A percentile compares a stretch with the other conserved stretches of the same genome.
These are phyloP conservation scores for Smithornis capensis DNA, from an alignment of 2,113 vertebrate genomes.

Conservation along the genomic window DNA sequence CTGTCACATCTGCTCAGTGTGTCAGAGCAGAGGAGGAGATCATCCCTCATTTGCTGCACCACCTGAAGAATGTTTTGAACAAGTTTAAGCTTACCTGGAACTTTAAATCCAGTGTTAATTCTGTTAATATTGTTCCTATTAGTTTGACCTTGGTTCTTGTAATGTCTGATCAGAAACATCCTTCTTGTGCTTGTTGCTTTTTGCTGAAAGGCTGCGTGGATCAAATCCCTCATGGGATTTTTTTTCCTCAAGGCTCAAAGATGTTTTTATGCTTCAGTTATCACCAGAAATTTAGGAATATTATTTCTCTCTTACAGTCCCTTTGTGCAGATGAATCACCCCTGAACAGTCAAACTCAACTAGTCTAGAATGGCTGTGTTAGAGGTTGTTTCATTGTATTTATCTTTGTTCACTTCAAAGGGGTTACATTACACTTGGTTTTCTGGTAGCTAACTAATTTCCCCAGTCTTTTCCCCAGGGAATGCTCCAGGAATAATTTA, in stretches of 20 bases:
- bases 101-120: not conserved
- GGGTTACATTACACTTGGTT: not conserved
- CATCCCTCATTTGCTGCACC: not conserved
- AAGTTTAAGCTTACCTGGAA: not conserved
- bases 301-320: not conserved
- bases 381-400: not conserved
- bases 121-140: not conserved
- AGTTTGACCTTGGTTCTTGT: not conserved
- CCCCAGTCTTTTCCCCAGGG: not conserved
- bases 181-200: not conserved
- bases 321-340: not conserved
- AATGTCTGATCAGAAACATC: not conserved
- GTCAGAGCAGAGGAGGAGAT: not conserved
- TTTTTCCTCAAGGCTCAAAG: not conserved
- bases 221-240: rapidly evolving
- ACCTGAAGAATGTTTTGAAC: not conserved
- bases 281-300: not conserved
- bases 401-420: not conserved
- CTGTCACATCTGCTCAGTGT: not conserved
- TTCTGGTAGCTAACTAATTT: not conserved
- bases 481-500: not conserved
- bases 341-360: not conserved
- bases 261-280: not conserved
- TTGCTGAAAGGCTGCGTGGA: not conserved
- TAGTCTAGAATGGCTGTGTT: not conserved